Conservation (phyloP, 2,113 vertebrate species). For the Hiodon alosoides region DNA sequence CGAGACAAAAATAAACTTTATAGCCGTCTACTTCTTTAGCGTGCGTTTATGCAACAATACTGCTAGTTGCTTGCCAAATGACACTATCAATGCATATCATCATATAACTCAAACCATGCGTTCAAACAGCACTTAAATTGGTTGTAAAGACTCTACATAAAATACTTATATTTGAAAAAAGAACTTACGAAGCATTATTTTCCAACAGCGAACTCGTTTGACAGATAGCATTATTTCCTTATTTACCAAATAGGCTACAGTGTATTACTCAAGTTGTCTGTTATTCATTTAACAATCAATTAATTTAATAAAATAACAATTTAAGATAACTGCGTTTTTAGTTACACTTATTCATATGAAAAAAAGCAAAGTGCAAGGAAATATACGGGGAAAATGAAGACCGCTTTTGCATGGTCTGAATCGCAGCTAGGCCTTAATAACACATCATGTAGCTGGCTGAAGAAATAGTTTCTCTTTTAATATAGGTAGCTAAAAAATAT, state of each 20-base stretch:
- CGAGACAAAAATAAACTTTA: conserved; percentile 7
- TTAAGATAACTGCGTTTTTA: not conserved
- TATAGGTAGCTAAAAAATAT: not conserved
- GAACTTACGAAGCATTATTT: conserved; percentile 3
- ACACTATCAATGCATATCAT: not conserved
- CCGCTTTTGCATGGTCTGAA: conserved; percentile 27
- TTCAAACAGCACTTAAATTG: not conserved
- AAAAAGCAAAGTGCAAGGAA: not conserved
- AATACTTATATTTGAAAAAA: conserved; percentile 2
- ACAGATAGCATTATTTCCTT: conserved; percentile 6
- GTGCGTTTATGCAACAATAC: conserved; percentile 19
- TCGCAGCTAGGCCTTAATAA: conserved; percentile 33
- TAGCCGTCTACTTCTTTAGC: conserved; percentile 3
- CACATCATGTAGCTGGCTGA: conserved; percentile 13
- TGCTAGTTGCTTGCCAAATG: not conserved
- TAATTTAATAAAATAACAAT: not conserved
- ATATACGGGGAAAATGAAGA: conserved; percentile 10
- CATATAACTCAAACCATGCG: not conserved
- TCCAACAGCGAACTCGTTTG: not conserved
- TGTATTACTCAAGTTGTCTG: conserved; percentile 8
- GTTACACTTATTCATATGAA: not conserved
- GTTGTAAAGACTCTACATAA: not conserved
- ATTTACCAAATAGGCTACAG: not conserved
- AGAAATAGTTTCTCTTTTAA: not conserved
- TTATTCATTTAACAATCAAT: not conserved